A percentile compares a stretch with the other conserved stretches of the same genome.
Evolutionary conservation across 2,113 vertebrate genomes (phyloP).

Genomic region (Pipa parva): DNA sequence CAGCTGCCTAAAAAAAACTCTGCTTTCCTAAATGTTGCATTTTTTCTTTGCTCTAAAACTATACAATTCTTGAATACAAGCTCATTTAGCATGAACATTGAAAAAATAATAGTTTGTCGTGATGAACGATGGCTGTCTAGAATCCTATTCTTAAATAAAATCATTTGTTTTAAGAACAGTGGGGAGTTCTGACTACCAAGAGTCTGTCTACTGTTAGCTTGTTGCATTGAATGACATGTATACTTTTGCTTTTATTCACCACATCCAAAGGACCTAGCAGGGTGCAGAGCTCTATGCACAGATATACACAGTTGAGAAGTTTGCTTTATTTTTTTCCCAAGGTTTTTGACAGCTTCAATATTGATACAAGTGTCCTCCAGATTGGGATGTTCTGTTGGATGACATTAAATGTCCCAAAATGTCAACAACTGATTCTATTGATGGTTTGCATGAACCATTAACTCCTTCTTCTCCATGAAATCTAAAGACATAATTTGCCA

Average conservation of each 20-base stretch:
- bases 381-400: constrained; percentile 16
- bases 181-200: neutral
- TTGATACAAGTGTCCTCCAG: constrained; percentile 49
- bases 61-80: no score
- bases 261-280: constrained; percentile 9
- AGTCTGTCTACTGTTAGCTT: neutral
- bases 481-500: neutral
- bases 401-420: constrained; percentile 4
- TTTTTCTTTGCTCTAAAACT: no score
- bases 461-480: neutral
- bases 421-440: constrained; percentile 9
- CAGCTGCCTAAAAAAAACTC: no score
- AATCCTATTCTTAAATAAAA: no score
- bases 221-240: constrained; percentile 1
- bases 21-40: no score
- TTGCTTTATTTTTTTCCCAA: constrained; percentile 52
- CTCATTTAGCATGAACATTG: neutral
- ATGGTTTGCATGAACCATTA: neutral
- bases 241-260: neutral
- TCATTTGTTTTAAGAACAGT: neutral
- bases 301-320: constrained; percentile 30
- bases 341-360: constrained; percentile 27
- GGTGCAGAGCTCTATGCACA: constrained; percentile 10
- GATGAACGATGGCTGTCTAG: no score
- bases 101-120: no score